Base-by-base conservation (phyloP, 2,797 vertebrate genomes). In the Semaprochilodus insignis region DNA sequence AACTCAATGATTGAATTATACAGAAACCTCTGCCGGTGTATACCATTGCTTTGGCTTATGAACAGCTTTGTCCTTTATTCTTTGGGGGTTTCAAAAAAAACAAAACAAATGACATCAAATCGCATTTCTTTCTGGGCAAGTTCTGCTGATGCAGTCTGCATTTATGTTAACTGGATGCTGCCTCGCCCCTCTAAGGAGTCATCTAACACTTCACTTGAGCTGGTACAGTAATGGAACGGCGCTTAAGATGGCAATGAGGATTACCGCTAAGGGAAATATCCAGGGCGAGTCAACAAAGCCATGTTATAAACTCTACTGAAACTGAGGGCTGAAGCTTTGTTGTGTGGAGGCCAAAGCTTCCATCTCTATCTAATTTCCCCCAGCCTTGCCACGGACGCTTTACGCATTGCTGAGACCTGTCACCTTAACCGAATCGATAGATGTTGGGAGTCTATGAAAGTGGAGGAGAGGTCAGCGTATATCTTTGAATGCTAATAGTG, bases 401-500 rank as follows among this genome's bases (percentile, higher is more conserved):
- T 57, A 52, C 15, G 67, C 0, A 11, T 77, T 83, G 76, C 74
- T 74, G 55, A 62, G 74, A 88, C 27, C 70, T 74, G 55, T 80
- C 77, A n/a, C 63, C 81, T 81, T 75, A 84, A 71, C 17, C 8
- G 57, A 77, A 80, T 86, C 78, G 77, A 86, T 83, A 76, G 78
- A 80, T 80, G 63, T 79, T 76, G 31, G 69, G 77, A 77, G 71
- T 75, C 19, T 8, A 80, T 77, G 44, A 52, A 74, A 73, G 67
- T 78, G 23, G 75, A 70, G 36, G 70, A 70, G 60, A 40, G 40
- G 77, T 80, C 63, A 48, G 75, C 67, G 51, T 59, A 60, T 74
- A 65, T 74, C 40, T 65, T 79, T 88, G 80, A 84, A 81, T 78
- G 36, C 66, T 88, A 86, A 88, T 87, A 88, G 87, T 71, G 83